These are phyloP conservation scores for Bradypodion ventrale DNA, from an alignment of 2,797 vertebrate species.

Conservation along the genomic window DNA sequence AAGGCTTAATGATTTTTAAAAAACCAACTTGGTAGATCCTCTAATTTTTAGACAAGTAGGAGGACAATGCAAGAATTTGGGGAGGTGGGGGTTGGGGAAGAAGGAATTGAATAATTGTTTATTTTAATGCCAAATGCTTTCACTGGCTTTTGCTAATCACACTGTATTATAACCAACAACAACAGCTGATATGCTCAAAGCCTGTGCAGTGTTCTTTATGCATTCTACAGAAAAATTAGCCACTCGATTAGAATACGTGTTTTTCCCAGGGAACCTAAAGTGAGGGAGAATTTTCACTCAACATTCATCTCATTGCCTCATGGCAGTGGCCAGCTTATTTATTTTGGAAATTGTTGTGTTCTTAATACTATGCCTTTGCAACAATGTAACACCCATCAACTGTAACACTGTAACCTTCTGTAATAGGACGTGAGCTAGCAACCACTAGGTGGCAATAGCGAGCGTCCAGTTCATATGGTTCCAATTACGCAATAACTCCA, in stretches of 20 bases:
- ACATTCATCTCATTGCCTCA: conserved; percentile 47
- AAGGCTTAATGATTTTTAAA: conserved; percentile 43
- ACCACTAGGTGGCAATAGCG: no score
- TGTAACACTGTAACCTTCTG: no score
- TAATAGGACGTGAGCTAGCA: no score
- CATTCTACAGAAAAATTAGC: conserved; percentile 59
- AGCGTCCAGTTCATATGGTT: no score
- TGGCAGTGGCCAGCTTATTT: conserved; percentile 54
- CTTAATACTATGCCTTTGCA: no score
- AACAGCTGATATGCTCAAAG: conserved; percentile 71
- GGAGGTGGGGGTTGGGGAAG: conserved; percentile 10
- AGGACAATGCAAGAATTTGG: conserved; percentile 52
- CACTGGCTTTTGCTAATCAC: conserved; percentile 64
- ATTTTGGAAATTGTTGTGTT: no score
- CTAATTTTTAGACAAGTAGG: conserved; percentile 58
- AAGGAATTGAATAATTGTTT: conserved; percentile 62
- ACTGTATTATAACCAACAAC: conserved; percentile 69
- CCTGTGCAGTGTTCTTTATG: conserved; percentile 64
- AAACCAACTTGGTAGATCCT: neutral
- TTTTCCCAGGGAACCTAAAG: conserved; percentile 34
- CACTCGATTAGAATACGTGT: conserved; percentile 29
- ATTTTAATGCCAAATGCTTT: conserved; percentile 68
- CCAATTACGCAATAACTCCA: no score
- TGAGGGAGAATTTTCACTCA: conserved; percentile 44
- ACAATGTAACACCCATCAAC: no score